Evolutionary conservation across 2,888 invertebrate species (phyloP), one percentile per base, ranked within the genome.

Genomic region (Troilus luridus): DNA sequence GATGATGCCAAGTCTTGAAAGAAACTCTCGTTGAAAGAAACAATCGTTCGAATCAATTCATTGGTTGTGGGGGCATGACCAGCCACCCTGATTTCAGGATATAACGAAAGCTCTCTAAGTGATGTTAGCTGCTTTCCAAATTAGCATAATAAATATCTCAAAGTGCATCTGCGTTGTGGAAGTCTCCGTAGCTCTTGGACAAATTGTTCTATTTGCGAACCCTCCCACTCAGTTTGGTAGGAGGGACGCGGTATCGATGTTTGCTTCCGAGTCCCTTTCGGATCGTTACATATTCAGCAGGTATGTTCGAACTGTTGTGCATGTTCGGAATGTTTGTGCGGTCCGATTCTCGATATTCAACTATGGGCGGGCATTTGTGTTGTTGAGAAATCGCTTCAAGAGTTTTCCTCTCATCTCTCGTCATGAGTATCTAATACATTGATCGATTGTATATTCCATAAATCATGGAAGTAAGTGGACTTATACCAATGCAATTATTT

Each of bases 251-350:
- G 41, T 77, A 77, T 77, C 41, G 72, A 77, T 77, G 72, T 77
- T 77, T 77, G 41, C 8, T 27, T 77, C 0, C 12, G 72, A 8
- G 27, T 77, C 12, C 17, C 1, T 41, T 17, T 41, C 27, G 41
- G 27, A 41, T 41, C 41, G 72, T 77, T 77, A 77, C 72, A 77
- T 77, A 77, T 77, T 77, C 72, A 77, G 27, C 72, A 67, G 72
- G 72, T 77, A 77, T 77, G 72, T 41, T 24, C 24, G 10, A 77
- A 77, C 72, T 8, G 41, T 77, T 27, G 64, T 67, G 67, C 72
- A 77, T 77, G 72, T 2, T 77, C 19, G 8, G 72, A 77, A 77
- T 77, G 72, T 17, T 77, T 77, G 72, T 77, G 67, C 19, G 41
- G 41, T 19, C 17, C 14, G 41, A 77, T 41, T 77, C 72, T 19